Base-by-base conservation (phyloP, 2,113 vertebrate genomes). In the Eretmodus cyanostictus region DNA sequence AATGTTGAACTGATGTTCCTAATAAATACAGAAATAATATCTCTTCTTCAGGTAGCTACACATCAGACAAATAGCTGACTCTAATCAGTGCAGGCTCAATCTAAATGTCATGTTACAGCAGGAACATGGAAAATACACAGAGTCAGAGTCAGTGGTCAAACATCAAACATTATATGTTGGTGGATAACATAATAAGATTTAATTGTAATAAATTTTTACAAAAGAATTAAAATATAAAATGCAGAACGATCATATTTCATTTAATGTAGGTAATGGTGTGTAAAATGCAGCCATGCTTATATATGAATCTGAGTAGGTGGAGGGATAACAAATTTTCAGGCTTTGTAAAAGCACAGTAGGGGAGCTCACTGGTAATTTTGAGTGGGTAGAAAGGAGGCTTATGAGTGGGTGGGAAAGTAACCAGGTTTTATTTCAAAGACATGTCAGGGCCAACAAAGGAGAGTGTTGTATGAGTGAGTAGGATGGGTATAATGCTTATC, bases 361-460 rank as follows among this genome's bases (percentile, higher is more conserved):
- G 55, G 57, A 80, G 68, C 84, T 89, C 63, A 42, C 31, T 79
- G 85, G 86, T 79, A 85, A 86, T 81, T 85, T 53, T 89, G 85
- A 90, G 90, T 86, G 86, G 86, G 92, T 71, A 85, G 84, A 54
- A 86, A 81, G 53, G 54, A 83, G 87, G 87, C 66, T 88, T 85
- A 81, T n/a, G 63, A 78, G 88, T 92, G 90, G 88, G 89, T 14
- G 85, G 51, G 59, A 68, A 85, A 79, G 59, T 84, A 82, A 84
- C 76, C 83, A 79, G 86, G 86, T 87, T 88, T 54, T 80, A 85
- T 91, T 88, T 82, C 42, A 53, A 84, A 86, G 49, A 83, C 55
- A 89, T 57, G 78, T 82, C 47, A 80, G 55, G 17, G 42, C 51
- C 73, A 24, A 66, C 47, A 55, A 84, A 80, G 31, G 14, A 83